Percentiles rank a stretch among this genome's conserved stretches.
Evolutionary conservation across 2,113 vertebrate genomes (phyloP).

Genomic region (Chiloscyllium plagiosum): DNA sequence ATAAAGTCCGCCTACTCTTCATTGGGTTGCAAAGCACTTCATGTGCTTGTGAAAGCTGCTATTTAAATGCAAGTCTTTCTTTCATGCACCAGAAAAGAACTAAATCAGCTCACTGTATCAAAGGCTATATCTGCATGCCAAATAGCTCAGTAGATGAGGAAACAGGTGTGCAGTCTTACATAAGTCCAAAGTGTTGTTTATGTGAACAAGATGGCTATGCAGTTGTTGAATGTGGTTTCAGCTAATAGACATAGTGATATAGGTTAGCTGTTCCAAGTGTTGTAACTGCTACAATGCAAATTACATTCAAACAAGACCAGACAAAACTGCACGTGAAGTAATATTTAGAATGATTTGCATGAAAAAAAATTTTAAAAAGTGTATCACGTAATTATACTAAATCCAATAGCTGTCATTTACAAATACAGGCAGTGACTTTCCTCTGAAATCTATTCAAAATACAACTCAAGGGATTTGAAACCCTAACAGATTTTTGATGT

Average conservation of each 20-base stretch:
- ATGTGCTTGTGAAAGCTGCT: not conserved
- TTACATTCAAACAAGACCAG: not conserved
- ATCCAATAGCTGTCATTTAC: not conserved
- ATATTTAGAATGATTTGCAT: not conserved
- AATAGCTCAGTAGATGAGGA: not conserved
- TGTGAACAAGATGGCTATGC: not conserved
- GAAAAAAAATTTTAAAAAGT: not conserved
- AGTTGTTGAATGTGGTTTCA: not conserved
- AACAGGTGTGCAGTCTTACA: too few species aligned
- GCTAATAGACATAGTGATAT: not conserved
- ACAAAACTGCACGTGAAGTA: not conserved
- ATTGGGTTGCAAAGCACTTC: not conserved
- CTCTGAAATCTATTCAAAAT: not conserved
- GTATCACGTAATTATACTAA: not conserved
- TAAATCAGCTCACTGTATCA: not conserved
- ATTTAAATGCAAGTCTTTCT: not conserved
- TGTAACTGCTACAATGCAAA: not conserved
- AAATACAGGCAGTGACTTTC: slow-evolving; percentile 7
- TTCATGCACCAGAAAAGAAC: not conserved
- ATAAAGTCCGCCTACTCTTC: not conserved
- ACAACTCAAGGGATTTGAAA: not conserved
- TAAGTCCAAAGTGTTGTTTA: not conserved
- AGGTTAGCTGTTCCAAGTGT: not conserved
- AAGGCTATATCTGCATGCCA: not conserved
- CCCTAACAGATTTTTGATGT: slow-evolving; percentile 17